Evolutionary conservation across 2,797 vertebrate genomes (phyloP).

Genomic region (Phaenicophaeus curvirostris): DNA sequence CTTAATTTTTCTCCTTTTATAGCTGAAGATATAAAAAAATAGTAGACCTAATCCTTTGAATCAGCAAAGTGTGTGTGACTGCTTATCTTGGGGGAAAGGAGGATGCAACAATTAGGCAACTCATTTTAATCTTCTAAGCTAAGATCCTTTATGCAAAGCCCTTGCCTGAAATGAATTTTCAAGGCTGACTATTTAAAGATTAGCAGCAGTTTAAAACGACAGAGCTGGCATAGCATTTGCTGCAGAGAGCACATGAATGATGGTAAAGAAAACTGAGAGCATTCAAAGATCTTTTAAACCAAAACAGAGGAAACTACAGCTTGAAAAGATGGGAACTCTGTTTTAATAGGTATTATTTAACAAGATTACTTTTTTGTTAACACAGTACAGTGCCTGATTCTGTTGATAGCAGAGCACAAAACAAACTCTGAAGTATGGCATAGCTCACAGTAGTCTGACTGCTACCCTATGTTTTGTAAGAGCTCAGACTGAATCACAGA

Average conservation of each 20-base stretch:
- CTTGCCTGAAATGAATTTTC: constrained; percentile 19
- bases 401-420: background rate
- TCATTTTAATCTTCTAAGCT: background rate
- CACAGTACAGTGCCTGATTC: background rate
- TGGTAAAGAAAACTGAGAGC: background rate
- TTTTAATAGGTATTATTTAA: background rate
- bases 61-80: background rate
- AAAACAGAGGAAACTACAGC: background rate
- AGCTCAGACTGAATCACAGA: background rate
- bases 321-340: background rate
- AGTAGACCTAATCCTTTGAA: background rate
- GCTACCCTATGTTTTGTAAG: background rate
- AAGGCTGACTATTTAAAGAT: constrained; percentile 22
- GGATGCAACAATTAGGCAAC: background rate
- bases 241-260: background rate
- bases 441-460: background rate
- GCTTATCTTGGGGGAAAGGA: background rate
- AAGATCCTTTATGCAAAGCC: background rate
- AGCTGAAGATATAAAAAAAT: background rate
- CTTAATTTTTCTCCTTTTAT: background rate
- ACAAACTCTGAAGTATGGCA: background rate
- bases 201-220: background rate
- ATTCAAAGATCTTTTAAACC: background rate
- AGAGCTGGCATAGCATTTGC: background rate
- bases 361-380: background rate